Conservation (phyloP, 1,140 invertebrate species). For the Galleria mellonella region DNA sequence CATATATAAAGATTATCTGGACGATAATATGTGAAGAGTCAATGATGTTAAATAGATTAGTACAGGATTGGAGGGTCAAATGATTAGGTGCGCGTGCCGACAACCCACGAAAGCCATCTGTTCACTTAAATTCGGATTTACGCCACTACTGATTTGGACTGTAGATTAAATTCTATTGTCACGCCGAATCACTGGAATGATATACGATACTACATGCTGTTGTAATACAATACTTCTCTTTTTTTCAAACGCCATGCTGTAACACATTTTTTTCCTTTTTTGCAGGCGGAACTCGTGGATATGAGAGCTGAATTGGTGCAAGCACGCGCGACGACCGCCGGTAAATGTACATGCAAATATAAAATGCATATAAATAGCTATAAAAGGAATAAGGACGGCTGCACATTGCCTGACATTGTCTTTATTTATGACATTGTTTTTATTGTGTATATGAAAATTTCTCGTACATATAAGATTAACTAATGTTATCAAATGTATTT, state of each 20-base stretch:
- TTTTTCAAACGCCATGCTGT: constrained; percentile 26
- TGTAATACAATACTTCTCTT: constrained; percentile 17
- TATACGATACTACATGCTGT: too few species aligned
- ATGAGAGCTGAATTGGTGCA: constrained; percentile 82
- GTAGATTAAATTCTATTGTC: constrained; percentile 39
- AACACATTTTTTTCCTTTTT: constrained; percentile 49
- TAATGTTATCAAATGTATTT: too few species aligned
- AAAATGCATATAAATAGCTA: too few species aligned
- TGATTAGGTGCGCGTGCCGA: constrained; percentile 32
- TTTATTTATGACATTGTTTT: too few species aligned
- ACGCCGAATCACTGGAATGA: constrained; percentile 14
- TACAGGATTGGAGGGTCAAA: constrained; percentile 29
- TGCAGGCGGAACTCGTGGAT: constrained; percentile 84
- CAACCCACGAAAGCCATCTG: constrained; percentile 29
- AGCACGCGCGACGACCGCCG: constrained; percentile 71
- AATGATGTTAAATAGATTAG: constrained; percentile 18
- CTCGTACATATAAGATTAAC: too few species aligned
- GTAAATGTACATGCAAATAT: constrained; percentile 18
- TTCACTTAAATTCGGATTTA: constrained; percentile 48
- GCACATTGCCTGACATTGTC: too few species aligned
- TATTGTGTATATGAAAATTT: too few species aligned
- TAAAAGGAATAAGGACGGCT: too few species aligned
- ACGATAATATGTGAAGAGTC: constrained; percentile 13
- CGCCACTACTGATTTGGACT: constrained; percentile 32
- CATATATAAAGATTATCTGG: constrained; percentile 5